Base-by-base conservation (phyloP, 2,888 invertebrate species). In the Drosophila sordidapex region DNA sequence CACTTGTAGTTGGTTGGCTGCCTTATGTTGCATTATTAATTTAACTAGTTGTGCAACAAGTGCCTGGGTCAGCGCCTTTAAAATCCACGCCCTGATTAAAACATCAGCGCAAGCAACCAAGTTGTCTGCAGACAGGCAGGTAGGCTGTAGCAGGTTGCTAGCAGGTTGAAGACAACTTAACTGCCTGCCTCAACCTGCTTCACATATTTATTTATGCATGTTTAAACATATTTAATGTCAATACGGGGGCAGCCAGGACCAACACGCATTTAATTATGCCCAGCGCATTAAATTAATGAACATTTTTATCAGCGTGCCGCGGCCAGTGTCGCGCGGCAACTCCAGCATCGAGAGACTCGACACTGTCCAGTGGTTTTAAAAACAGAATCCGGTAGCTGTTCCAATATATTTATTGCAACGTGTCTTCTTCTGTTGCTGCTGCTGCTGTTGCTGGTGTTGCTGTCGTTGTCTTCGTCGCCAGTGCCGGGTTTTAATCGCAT, bases 211-310 rank as follows among this genome's bases (percentile, higher is more conserved):
- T 89, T 89, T 87, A 89, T 89, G 89, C 87, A 87, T 89, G 87
- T 82, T 87, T 87, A 89, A 89, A 87, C 85, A 87, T 87, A 89
- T 87, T 87, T 87, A 87, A 87, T 89, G 87, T 87, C 87, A 89
- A 87, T 89, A 82, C 78, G 82, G 80, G 80, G 78, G 87, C 87
- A 84, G 74, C 70, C 83, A 74, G 76, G 76, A 74, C 72, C 78
- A 81, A 87, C 86, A 87, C 81, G 89, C 89, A 89, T 87, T 87
- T 87, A 87, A 87, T 87, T 87, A 87, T 87, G 81, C 74, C 79
- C 74, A 76, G 70, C 81, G 89, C 89, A 87, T 87, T 87, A 87
- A 87, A 83, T 88, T 87, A 87, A 87, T 87, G 87, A 86, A 87
- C 87, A 84, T 79, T 87, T 87, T 78, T 79, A 78, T 78, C 78